Base-by-base conservation (phyloP, 2,888 invertebrate species). In the Deilephila porcellus region DNA sequence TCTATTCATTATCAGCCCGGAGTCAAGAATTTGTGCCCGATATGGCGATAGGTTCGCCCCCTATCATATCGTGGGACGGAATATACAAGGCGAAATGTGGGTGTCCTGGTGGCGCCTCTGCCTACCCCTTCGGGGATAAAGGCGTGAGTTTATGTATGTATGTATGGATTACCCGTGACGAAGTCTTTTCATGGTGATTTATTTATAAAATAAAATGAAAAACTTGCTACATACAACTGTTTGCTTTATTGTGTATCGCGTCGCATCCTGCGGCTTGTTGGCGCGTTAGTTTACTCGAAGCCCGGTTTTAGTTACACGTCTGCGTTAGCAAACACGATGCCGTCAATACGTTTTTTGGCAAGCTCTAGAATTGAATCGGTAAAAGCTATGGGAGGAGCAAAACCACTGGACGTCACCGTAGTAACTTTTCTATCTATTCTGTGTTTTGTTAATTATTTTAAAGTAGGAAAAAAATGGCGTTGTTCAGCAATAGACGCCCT, bases 321-420 rank as follows among this genome's bases (percentile, higher is more conserved):
- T 25, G 67, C 64, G 37, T n/a, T 64, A 64, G n/a, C n/a, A 45
- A 62, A 64, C 56, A 56, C 11, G 45, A 52, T 67, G 67, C 17
- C 17, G 45, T 25, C 67, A 52, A 67, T 67, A 67, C 67, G 67
- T 45, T 67, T 52, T 63, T 67, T 67, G 67, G 52, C 67, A 67
- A 67, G 45, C 67, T 17, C 25, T 25, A 52, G 29, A 25, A 67
- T 67, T 67, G 52, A 67, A 67, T 67, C 52, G 64, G 64, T n/a
- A n/a, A 56, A n/a, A 56, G 56, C 17, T n/a, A 56, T 56, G n/a
- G 56, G 6, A 19, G 56, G 1, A 56, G 6, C n/a, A 7, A n/a
- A 56, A 17, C 56, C 56, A 7, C 56, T n/a, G 56, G n/a, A 56
- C 56, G 56, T n/a, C 1, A 17, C n/a, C 6, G 19, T 56, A 6